These are phyloP conservation scores for Gambusia yucatana DNA, from an alignment of 2,797 vertebrate species.

Conservation along the genomic window DNA sequence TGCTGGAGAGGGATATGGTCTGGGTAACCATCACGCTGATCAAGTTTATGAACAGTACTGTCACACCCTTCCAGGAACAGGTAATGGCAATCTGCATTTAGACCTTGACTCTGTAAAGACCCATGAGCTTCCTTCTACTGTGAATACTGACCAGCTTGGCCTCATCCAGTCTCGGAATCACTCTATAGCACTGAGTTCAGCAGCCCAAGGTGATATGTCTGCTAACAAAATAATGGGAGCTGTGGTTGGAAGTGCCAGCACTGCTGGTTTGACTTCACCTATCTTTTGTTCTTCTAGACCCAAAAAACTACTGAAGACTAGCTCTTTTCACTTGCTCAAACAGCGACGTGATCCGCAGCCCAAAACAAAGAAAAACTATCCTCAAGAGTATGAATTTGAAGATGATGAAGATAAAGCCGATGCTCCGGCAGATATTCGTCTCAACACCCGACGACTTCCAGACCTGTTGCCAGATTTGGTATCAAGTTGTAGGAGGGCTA, in stretches of 20 bases:
- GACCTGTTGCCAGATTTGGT: conserved; percentile 90
- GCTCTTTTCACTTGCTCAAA: conserved; percentile 90
- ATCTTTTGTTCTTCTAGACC: conserved; percentile 92
- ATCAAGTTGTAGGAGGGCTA: conserved; percentile 88
- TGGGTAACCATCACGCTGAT: conserved; percentile 80
- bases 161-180: conserved; percentile 86
- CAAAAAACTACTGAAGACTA: conserved; percentile 92
- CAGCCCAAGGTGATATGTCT: conserved; percentile 64
- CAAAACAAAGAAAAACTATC: conserved; percentile 87
- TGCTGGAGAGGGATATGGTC: conserved; percentile 77
- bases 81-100: conserved; percentile 80
- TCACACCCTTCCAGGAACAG: conserved; percentile 74
- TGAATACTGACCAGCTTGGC: conserved; percentile 91
- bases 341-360: conserved; percentile 85
- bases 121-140: conserved; percentile 88
- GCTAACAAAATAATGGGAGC: conserved; percentile 77
- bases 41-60: conserved; percentile 81
- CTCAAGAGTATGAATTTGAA: conserved; percentile 93
- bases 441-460: conserved; percentile 87
- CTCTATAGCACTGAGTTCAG: conserved; percentile 69
- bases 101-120: conserved; percentile 86
- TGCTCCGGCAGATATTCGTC: conserved; percentile 90
- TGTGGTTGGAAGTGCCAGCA: conserved; percentile 57
- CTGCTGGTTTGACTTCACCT: conserved; percentile 82
- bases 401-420: conserved; percentile 92